phyloP scores from a whole-genome alignment of 2,888 invertebrate species.

The Pherbina coryleti region DNA sequence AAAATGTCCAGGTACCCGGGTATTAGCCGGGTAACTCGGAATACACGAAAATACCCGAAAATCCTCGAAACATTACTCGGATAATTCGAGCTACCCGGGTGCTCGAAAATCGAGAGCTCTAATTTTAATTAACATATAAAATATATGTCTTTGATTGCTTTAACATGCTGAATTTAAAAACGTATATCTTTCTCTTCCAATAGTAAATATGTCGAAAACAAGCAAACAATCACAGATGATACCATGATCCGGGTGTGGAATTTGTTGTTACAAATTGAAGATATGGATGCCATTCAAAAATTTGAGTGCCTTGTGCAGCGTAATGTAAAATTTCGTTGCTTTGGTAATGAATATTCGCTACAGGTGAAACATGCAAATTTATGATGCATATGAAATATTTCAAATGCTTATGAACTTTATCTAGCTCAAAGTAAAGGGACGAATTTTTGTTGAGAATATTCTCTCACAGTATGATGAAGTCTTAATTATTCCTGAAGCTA shows the following conservation, averaged over 20 bases:
- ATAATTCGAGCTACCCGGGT: too few species aligned
- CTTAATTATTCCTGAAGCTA: constrained; percentile 1
- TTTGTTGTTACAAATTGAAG: constrained; percentile 60
- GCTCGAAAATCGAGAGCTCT: too few species aligned
- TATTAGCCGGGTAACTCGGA: too few species aligned
- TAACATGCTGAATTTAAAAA: not conserved
- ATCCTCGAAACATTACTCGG: too few species aligned
- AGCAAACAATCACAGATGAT: not conserved
- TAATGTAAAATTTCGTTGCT: constrained; percentile 52
- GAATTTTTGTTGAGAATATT: constrained; percentile 35
- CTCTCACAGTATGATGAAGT: constrained; percentile 42
- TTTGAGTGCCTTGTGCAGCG: constrained; percentile 53
- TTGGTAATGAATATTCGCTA: constrained; percentile 26
- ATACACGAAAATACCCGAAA: too few species aligned
- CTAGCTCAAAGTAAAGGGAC: not conserved
- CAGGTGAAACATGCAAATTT: not conserved
- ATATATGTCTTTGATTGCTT: not conserved
- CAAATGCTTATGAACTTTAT: not conserved
- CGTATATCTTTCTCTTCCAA: not conserved
- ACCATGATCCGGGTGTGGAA: not conserved
- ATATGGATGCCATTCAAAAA: constrained; percentile 55
- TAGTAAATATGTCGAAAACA: constrained; percentile 2
- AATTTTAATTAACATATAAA: too few species aligned
- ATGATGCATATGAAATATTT: not conserved
- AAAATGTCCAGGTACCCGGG: too few species aligned